These are phyloP conservation scores for Drosophila orena DNA, from an alignment of 1,140 invertebrate species.

Conservation along the genomic window DNA sequence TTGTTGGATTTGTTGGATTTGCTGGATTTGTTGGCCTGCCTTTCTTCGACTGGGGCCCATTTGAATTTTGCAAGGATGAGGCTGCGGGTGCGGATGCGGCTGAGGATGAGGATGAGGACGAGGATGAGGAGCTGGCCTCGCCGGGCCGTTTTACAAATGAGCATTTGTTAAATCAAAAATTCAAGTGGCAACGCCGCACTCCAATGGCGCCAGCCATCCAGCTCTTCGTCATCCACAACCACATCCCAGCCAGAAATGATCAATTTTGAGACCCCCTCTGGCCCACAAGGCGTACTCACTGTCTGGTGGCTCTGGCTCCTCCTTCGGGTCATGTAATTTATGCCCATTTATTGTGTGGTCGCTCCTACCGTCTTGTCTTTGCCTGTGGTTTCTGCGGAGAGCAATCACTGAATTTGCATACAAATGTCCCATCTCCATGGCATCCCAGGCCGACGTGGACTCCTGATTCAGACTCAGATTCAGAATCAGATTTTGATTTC, in stretches of 20 bases:
- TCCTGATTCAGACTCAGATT: slow-evolving; percentile 27
- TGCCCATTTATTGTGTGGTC: slow-evolving; percentile 81
- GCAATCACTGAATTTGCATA: slow-evolving; percentile 79
- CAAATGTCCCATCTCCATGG: slow-evolving; percentile 42
- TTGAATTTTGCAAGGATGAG: slow-evolving; percentile 56
- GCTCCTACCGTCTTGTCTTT: slow-evolving; percentile 67
- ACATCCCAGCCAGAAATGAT: slow-evolving; percentile 52
- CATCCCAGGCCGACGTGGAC: slow-evolving; percentile 5
- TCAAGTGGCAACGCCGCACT: slow-evolving; percentile 81
- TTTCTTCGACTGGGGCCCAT: slow-evolving; percentile 17
- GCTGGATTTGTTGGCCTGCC: background rate
- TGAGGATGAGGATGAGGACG: background rate
- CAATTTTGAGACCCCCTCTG: slow-evolving; percentile 35
- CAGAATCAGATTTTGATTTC: slow-evolving; percentile 24
- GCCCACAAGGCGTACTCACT: background rate
- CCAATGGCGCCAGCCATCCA: slow-evolving; percentile 53
- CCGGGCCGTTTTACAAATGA: slow-evolving; percentile 73
- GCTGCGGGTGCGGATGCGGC: background rate
- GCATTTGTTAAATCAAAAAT: slow-evolving; percentile 83
- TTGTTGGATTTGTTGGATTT: background rate
- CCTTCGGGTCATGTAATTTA: slow-evolving; percentile 79
- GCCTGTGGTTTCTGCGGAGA: slow-evolving; percentile 55
- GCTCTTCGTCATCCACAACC: slow-evolving; percentile 9
- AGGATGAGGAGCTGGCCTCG: slow-evolving; percentile 14
- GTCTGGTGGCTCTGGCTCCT: slow-evolving; percentile 51